These are phyloP conservation scores for Gallinago media DNA, from an alignment of 2,113 vertebrate genomes.

Conservation along the genomic window DNA sequence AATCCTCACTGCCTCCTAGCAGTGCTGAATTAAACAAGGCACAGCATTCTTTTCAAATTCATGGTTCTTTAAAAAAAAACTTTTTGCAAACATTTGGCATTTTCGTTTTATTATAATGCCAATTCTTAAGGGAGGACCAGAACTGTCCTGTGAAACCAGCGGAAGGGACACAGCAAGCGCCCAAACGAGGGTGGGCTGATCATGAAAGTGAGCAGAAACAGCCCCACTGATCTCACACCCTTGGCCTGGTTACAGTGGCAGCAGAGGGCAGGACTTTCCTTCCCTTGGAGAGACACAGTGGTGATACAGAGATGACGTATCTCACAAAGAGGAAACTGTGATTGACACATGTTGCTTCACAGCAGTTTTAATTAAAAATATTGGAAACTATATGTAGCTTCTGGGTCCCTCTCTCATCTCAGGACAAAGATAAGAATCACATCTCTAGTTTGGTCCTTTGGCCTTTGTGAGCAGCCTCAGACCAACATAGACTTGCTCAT, in stretches of 20 bases:
- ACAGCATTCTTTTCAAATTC: background rate
- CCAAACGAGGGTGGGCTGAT: background rate
- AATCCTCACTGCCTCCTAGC: background rate
- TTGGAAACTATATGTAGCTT: fast-evolving
- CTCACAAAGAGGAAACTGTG: background rate
- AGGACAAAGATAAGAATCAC: background rate
- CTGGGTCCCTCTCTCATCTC: background rate
- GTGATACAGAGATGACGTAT: background rate
- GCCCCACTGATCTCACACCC: background rate
- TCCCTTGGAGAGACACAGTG: background rate
- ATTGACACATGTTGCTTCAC: background rate
- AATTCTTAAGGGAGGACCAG: background rate
- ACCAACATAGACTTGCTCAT: background rate
- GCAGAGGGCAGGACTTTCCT: background rate
- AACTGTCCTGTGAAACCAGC: background rate
- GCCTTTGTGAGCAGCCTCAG: background rate
- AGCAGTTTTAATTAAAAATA: background rate
- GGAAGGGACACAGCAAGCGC: background rate
- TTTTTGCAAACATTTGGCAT: background rate
- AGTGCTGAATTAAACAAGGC: background rate
- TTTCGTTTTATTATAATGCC: background rate
- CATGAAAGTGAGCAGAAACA: background rate
- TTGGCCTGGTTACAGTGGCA: background rate
- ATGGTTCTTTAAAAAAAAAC: background rate
- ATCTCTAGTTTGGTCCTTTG: background rate